These are phyloP conservation scores for Drosophila rubida DNA, from an alignment of 2,888 invertebrate species.

Conservation along the genomic window DNA sequence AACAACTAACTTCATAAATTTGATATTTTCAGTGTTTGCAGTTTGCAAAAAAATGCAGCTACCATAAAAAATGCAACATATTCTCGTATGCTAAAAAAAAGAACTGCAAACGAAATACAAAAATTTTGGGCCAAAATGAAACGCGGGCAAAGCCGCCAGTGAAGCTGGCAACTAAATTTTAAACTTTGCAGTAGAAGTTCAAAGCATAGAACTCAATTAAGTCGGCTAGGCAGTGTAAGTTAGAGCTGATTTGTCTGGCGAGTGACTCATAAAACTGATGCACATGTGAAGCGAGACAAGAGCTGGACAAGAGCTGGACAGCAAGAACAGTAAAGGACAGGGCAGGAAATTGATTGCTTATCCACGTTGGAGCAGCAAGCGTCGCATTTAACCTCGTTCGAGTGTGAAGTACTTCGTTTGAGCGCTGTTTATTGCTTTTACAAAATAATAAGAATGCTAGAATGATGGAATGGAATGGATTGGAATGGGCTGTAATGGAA, in stretches of 20 bases:
- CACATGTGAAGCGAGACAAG: constrained; percentile 24
- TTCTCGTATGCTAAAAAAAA: no score
- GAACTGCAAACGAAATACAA: no score
- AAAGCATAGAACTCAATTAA: constrained; percentile 5
- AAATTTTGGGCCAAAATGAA: no score
- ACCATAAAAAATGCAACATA: no score
- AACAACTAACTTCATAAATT: no score
- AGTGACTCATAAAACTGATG: constrained; percentile 46
- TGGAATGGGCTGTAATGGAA: background rate
- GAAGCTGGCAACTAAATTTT: no score
- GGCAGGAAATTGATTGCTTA: constrained; percentile 31
- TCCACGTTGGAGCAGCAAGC: constrained; percentile 4
- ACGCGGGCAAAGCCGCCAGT: no score
- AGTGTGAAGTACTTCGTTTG: constrained; percentile 42
- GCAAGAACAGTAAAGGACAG: no score
- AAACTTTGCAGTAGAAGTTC: no score
- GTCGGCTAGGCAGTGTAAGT: background rate
- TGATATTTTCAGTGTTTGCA: no score
- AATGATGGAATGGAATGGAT: constrained; percentile 15
- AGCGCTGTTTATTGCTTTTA: constrained; percentile 34
- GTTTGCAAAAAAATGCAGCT: no score
- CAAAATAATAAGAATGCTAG: constrained; percentile 46
- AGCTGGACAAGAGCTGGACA: constrained; percentile 5
- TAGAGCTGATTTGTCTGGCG: background rate
- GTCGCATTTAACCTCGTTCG: constrained; percentile 38